Base-by-base conservation (phyloP, 1,140 invertebrate genomes). In the Aphidius gifuensis region DNA sequence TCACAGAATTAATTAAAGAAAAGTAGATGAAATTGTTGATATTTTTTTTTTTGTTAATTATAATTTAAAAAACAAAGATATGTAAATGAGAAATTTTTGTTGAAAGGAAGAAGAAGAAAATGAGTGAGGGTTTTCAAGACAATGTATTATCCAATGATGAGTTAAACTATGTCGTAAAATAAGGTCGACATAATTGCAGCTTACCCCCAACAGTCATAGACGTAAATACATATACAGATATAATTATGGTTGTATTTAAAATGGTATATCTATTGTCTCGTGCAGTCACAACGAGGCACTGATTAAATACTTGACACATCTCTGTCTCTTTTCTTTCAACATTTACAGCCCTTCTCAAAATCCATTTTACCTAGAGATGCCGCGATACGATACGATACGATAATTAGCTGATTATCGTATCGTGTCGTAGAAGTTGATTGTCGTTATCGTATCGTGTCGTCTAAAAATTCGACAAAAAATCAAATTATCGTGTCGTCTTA, bases 271-370 rank as follows among this genome's bases (percentile, higher is more conserved):
- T 70, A 79, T 79, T 79, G 74, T 79, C 75, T 77, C 71, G 70
- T 71, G 69, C 70, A 74, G 72, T 71, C 71, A 72, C 74, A 65
- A 63, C 51, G 44, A 48, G 73, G 71, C 70, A 71, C 75, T 79
- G 77, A 79, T 79, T 79, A 79, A 79, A 79, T 77, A 77, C 77
- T 79, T 78, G 77, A 79, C 77, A 79, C 77, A 79, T 79, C 77
- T 71, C 71, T 64, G 65, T 65, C 62, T 60, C 63, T 63, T 63
- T 69, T 68, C 65, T 67, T 21, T 21, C 43, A n/a, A 49, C 23
- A 53, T 53, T 53, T 53, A 32, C 23, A 32, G 51, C 38, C 51
- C 50, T 6, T 51, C 50, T 45, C 21, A 38, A 61, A 55, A 49
- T 40, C 21, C 42, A 43, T 60, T 40, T 32, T 38, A 32, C 4